A percentile compares a stretch with the other conserved stretches of the same genome.
Conservation (phyloP, 2,113 vertebrate species). For the Silurus meridionalis region DNA sequence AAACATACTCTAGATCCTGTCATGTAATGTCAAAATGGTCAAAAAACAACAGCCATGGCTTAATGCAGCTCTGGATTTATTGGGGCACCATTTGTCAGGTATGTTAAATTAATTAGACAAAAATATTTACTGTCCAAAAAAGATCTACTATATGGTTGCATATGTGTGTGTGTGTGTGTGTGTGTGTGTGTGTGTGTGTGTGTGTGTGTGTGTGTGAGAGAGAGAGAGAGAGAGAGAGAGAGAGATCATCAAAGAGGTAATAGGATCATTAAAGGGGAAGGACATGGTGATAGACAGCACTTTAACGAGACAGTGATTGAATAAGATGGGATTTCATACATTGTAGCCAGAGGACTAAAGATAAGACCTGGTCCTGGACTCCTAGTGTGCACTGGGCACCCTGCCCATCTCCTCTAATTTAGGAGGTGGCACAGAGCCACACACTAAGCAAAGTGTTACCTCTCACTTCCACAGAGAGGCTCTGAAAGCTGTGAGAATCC, state of each 20-base stretch:
- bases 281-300: slow-evolving; percentile 46
- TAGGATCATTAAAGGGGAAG: slow-evolving; percentile 30
- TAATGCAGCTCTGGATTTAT: neutral
- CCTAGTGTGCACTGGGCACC: slow-evolving; percentile 39
- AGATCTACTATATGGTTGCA: neutral
- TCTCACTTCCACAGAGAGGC: slow-evolving; percentile 34
- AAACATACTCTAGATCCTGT: neutral
- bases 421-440: slow-evolving; percentile 40
- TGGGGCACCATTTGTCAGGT: neutral
- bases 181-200: slow-evolving; percentile 5
- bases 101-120: neutral
- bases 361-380: slow-evolving; percentile 30
- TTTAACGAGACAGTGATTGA: slow-evolving; percentile 56
- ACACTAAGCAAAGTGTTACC: slow-evolving; percentile 19
- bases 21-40: neutral
- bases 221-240: neutral
- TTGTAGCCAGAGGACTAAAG: slow-evolving; percentile 38
- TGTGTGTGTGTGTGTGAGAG: neutral
- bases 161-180: neutral
- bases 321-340: slow-evolving; percentile 48
- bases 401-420: slow-evolving; percentile 49
- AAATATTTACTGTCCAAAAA: neutral
- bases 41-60: neutral
- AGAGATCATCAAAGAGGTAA: slow-evolving; percentile 4
- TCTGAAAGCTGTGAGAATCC: slow-evolving; percentile 20